These are phyloP conservation scores for Luidia sarsii DNA, from an alignment of 53 echinoderm and acorn worm genomes.

Conservation along the genomic window DNA sequence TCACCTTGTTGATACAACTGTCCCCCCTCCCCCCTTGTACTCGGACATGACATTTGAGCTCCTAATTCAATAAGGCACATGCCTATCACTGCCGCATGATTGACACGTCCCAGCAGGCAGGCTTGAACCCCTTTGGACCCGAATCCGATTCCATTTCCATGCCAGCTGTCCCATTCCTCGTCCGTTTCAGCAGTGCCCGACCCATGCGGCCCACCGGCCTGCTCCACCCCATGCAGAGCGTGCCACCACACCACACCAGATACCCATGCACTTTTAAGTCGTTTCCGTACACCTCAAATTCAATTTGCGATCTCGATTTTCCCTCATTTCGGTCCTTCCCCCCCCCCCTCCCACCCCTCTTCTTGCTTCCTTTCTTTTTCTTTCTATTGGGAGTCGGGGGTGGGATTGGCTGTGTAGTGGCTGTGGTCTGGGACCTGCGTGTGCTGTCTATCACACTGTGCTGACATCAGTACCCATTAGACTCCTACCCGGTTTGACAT, in stretches of 20 bases:
- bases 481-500: conserved; percentile 25
- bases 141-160: not conserved
- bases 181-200: too few species aligned
- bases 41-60: too few species aligned
- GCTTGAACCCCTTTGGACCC: not conserved
- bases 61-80: conserved; percentile 22
- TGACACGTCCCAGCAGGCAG: conserved; percentile 16
- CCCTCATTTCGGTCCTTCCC: not conserved
- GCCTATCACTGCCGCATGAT: conserved; percentile 12
- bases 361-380: too few species aligned
- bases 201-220: too few species aligned
- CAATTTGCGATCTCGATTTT: conserved; percentile 31
- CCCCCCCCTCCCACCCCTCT: too few species aligned
- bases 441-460: conserved; percentile 29
- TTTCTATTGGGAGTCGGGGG: too few species aligned
- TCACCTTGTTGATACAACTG: too few species aligned
- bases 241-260: not conserved
- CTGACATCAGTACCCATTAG: conserved; percentile 38
- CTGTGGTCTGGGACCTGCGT: not conserved
- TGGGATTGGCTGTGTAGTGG: not conserved
- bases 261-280: not conserved
- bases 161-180: conserved; percentile 21
- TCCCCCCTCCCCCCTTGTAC: too few species aligned
- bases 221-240: too few species aligned
- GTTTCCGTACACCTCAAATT: conserved; percentile 14